phyloP scores from a whole-genome alignment of 1,140 invertebrate genomes.

The Halesus radiatus region DNA sequence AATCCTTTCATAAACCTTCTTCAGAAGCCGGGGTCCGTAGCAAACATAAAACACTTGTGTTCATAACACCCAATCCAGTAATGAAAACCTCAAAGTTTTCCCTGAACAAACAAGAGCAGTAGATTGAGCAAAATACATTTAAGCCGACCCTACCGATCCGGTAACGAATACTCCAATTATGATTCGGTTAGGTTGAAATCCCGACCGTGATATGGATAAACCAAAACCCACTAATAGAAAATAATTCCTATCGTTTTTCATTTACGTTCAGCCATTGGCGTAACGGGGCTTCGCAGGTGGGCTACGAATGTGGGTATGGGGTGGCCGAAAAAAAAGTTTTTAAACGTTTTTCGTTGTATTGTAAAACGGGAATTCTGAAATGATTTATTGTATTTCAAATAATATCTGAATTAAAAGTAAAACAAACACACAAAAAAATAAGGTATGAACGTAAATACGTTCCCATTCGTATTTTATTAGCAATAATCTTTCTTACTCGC shows the following conservation, averaged over 20 bases:
- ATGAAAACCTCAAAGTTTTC: constrained; percentile 37
- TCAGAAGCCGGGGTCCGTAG: not conserved
- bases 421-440: no score
- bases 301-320: constrained; percentile 42
- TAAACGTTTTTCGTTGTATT: no score
- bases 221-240: constrained; percentile 56
- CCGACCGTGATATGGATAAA: constrained; percentile 43
- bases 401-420: no score
- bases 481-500: no score
- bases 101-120: not conserved
- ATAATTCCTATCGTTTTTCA: constrained; percentile 57
- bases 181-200: constrained; percentile 26
- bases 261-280: constrained; percentile 46
- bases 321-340: not conserved
- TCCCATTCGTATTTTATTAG: no score
- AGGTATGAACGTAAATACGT: no score
- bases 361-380: no score
- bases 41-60: constrained; percentile 17
- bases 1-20: no score
- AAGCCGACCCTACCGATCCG: not conserved
- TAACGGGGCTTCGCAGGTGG: constrained; percentile 49
- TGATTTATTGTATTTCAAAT: no score
- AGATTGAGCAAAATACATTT: not conserved
- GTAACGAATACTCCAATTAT: constrained; percentile 39
- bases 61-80: constrained; percentile 6